phyloP scores from a whole-genome alignment of 2,113 vertebrate genomes.

The Todiramphus chloris region DNA sequence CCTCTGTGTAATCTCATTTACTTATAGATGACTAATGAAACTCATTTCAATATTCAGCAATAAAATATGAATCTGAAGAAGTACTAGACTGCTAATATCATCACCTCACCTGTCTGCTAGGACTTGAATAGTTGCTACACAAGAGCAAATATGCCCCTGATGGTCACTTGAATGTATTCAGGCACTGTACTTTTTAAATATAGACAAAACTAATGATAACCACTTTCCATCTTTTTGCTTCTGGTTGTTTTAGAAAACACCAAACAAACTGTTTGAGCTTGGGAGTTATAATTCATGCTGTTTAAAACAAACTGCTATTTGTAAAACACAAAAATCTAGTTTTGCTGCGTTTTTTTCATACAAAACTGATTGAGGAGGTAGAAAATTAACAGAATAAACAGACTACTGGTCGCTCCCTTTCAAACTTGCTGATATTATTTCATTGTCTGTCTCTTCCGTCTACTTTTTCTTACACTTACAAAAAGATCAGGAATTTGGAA shows the following conservation, averaged over 20 bases:
- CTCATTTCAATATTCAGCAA: neutral
- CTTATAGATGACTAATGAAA: neutral
- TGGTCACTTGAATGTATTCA: neutral
- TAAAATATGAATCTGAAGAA: neutral
- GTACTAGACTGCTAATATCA: neutral
- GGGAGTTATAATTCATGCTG: neutral
- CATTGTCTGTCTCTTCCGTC: neutral
- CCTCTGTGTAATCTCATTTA: neutral
- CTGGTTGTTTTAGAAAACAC: neutral
- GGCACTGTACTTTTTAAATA: neutral
- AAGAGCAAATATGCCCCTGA: neutral
- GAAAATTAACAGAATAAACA: neutral
- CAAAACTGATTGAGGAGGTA: neutral
- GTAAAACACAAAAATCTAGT: neutral
- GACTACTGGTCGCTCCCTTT: neutral
- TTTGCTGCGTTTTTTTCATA: neutral
- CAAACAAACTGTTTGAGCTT: neutral
- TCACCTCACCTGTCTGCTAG: neutral
- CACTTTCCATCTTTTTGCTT: neutral
- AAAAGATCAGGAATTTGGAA: neutral
- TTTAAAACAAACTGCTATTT: neutral
- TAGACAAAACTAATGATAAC: neutral
- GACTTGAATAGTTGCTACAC: neutral
- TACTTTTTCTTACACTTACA: neutral
- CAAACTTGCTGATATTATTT: neutral